Percentiles rank a stretch among this genome's conserved stretches.
phyloP scores from a whole-genome alignment of 2,888 invertebrate species.

The Cinara cedri region DNA sequence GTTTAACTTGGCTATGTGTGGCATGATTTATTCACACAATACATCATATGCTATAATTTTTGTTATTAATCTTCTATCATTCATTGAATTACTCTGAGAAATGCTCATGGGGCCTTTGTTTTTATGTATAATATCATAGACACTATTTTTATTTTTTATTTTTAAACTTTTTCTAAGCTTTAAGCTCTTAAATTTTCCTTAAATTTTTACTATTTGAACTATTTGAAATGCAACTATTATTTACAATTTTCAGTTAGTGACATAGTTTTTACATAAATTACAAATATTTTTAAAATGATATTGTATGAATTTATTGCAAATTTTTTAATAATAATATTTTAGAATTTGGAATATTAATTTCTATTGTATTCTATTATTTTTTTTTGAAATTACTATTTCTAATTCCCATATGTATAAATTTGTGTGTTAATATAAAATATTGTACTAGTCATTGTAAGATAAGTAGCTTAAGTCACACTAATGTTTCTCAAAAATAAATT shows the following conservation, averaged over 20 bases:
- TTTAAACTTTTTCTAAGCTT: neutral
- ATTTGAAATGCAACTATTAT: neutral
- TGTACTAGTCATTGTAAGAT: too few relatives aligned
- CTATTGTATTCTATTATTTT: neutral
- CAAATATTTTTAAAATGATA: constrained; percentile 4
- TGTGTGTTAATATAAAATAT: too few relatives aligned
- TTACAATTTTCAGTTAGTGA: too few relatives aligned
- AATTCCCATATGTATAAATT: too few relatives aligned
- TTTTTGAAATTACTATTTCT: neutral
- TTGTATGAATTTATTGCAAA: constrained; percentile 1
- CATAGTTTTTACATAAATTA: neutral
- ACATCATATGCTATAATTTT: neutral
- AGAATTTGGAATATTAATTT: neutral
- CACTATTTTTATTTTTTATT: neutral
- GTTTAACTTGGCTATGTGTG: constrained; percentile 89
- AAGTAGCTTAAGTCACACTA: too few relatives aligned
- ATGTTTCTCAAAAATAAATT: too few relatives aligned
- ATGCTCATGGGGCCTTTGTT: neutral
- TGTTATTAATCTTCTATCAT: constrained; percentile 18
- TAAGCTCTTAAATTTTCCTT: neutral
- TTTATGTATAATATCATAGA: constrained; percentile 4
- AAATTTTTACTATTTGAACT: neutral
- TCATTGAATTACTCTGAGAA: neutral
- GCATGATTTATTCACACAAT: constrained; percentile 67
- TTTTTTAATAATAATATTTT: neutral